These are phyloP conservation scores for Drosophila pallidifrons DNA, from an alignment of 1,140 invertebrate species.

Conservation along the genomic window DNA sequence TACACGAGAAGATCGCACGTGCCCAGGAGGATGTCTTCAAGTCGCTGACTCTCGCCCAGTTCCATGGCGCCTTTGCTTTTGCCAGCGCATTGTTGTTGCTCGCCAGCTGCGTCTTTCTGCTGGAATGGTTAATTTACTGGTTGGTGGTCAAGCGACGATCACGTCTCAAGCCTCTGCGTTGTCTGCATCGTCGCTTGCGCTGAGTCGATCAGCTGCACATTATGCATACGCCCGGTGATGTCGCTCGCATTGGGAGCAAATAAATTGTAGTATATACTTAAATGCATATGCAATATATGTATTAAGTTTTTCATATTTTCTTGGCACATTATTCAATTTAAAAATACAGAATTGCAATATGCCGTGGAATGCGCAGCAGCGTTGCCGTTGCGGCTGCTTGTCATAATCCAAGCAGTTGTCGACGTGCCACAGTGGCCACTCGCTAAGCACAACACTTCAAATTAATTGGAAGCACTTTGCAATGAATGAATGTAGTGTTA, in stretches of 20 bases:
- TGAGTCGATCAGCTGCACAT: conserved; percentile 2
- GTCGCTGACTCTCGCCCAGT: conserved; percentile 59
- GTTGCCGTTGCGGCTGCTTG: conserved; percentile 75
- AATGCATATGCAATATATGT: conserved; percentile 31
- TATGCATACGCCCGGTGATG: conserved; percentile 47
- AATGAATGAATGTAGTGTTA: too few relatives aligned
- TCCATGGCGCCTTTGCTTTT: conserved; percentile 67
- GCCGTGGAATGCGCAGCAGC: conserved; percentile 72
- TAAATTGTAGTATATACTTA: conserved; percentile 17
- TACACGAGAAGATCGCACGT: conserved; percentile 64
- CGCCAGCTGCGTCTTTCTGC: conserved; percentile 49
- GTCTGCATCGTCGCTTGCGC: conserved; percentile 47
- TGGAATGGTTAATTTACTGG: conserved; percentile 53
- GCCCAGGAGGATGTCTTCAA: conserved; percentile 67
- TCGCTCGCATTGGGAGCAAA: conserved; percentile 6
- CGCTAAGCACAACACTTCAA: neutral
- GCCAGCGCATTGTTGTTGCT: conserved; percentile 47
- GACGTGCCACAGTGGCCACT: conserved; percentile 52
- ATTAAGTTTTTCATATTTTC: conserved; percentile 65
- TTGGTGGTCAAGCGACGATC: conserved; percentile 43
- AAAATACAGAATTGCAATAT: conserved; percentile 78
- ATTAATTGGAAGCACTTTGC: neutral
- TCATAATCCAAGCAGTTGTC: conserved; percentile 76
- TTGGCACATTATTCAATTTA: conserved; percentile 84
- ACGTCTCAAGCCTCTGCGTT: conserved; percentile 42